phyloP scores from a whole-genome alignment of 2,888 invertebrate species.

The Sceliomorpha sp. region DNA sequence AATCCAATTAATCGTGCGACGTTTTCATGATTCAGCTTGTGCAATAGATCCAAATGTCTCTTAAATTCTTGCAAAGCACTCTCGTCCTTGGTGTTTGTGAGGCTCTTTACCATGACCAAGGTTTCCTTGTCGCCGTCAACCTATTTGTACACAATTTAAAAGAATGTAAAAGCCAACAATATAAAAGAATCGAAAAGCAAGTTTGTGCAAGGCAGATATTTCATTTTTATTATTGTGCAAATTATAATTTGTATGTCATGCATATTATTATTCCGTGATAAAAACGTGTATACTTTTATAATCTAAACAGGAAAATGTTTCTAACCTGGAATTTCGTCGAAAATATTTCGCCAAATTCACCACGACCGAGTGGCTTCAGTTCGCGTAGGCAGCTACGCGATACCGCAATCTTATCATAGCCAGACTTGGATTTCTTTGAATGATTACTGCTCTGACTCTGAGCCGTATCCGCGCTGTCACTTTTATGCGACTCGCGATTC shows the following conservation, averaged over 20 bases:
- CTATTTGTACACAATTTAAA: no score
- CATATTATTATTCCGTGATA: no score
- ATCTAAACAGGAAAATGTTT: no score
- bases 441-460: conserved; percentile 83
- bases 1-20: conserved; percentile 90
- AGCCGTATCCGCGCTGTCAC: conserved; percentile 85
- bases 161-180: no score
- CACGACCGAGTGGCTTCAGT: conserved; percentile 85
- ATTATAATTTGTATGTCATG: no score
- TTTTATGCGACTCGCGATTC: conserved; percentile 83
- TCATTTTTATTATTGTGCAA: no score
- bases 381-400: conserved; percentile 88
- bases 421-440: conserved; percentile 84
- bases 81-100: conserved; percentile 90
- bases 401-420: conserved; percentile 88
- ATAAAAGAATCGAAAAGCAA: no score
- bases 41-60: conserved; percentile 92
- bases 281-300: no score
- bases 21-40: conserved; percentile 90
- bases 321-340: conserved; percentile 84
- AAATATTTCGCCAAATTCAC: conserved; percentile 95
- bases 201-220: no score
- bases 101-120: conserved; percentile 86
- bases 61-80: conserved; percentile 90
- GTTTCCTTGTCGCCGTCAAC: conserved; percentile 76